These are phyloP conservation scores for Quadroppia sp. DNA, from an alignment of 2,888 invertebrate genomes.

Conservation along the genomic window DNA sequence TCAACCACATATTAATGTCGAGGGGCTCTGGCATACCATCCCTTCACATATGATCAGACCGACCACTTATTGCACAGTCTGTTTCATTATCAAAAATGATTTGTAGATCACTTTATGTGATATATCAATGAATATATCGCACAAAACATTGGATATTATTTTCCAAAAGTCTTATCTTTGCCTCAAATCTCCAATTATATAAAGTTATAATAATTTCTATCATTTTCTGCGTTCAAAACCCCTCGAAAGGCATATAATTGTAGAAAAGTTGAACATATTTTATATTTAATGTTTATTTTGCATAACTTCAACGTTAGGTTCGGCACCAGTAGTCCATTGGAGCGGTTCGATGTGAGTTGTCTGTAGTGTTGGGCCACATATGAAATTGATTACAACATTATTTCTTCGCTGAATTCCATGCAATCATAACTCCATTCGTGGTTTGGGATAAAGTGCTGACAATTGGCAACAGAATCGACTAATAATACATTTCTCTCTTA, in stretches of 20 bases:
- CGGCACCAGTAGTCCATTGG: neutral
- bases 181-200: neutral
- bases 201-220: neutral
- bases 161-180: too few relatives aligned
- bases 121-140: neutral
- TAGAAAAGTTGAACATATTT: neutral
- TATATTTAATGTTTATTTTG: neutral
- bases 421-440: conserved; percentile 5
- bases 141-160: neutral
- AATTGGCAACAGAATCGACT: neutral
- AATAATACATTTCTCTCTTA: neutral
- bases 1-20: neutral
- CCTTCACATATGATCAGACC: neutral
- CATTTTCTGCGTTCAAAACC: neutral
- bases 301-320: too few relatives aligned
- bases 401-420: neutral
- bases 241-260: neutral
- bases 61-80: neutral
- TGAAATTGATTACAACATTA: conserved; percentile 6
- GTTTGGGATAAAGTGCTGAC: neutral
- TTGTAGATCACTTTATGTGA: neutral
- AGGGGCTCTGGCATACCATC: neutral
- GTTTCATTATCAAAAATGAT: neutral
- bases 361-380: neutral
- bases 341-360: neutral